A percentile compares a stretch with the other conserved stretches of the same genome.
Conservation (phyloP, 2,113 vertebrate species). For the Guaruba guarouba region DNA sequence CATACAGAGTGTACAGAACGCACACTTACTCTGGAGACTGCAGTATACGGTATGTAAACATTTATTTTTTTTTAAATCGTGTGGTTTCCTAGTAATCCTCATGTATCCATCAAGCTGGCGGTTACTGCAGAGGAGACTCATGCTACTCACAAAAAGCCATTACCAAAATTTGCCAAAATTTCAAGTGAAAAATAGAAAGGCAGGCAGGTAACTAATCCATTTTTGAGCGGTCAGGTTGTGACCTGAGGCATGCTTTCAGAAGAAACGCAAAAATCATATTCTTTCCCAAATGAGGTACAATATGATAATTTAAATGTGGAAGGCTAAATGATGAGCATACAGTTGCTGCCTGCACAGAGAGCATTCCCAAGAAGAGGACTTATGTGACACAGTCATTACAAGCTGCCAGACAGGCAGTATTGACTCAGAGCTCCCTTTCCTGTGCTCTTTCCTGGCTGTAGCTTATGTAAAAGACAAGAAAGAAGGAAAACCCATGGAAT, state of each 20-base stretch:
- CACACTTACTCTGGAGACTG: not conserved
- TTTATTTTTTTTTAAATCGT: accelerated
- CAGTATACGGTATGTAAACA: not conserved
- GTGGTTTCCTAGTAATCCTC: not conserved
- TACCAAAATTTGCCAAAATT: not conserved
- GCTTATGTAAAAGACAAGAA: not conserved
- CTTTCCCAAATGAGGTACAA: not conserved
- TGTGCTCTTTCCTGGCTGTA: not conserved
- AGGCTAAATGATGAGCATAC: not conserved
- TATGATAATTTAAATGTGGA: not conserved
- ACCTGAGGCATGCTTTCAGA: not conserved
- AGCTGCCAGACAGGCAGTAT: not conserved
- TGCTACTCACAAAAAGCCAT: not conserved
- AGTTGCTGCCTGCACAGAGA: not conserved
- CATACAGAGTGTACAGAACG: not conserved
- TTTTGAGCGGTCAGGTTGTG: not conserved
- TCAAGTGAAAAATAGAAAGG: not conserved
- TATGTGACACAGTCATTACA: not conserved
- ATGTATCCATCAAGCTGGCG: not conserved
- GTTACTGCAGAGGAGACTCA: not conserved
- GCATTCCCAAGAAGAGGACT: not conserved
- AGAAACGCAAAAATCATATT: not conserved
- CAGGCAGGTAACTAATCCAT: not conserved
- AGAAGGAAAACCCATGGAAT: not conserved
- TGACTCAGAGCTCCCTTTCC: not conserved